Conservation (phyloP, 2,888 invertebrate species). For the Eupithecia insigniata region DNA sequence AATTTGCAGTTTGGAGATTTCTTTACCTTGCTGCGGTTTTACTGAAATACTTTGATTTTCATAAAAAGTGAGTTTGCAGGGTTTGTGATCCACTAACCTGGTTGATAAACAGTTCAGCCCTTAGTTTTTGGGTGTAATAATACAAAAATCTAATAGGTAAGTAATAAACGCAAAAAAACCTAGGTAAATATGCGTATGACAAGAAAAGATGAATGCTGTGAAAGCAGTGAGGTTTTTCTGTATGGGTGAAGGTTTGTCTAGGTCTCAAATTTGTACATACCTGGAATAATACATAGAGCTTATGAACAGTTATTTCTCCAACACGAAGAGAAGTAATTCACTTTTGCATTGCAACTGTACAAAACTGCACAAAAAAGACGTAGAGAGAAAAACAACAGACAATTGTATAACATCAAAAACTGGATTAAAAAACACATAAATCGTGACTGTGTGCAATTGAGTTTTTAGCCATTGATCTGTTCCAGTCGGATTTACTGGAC, state of each 20-base stretch:
- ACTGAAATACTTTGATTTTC: constrained; percentile 7
- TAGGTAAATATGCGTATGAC: background rate
- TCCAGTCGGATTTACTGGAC: constrained; percentile 55
- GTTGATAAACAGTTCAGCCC: background rate
- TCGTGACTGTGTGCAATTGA: constrained; percentile 39
- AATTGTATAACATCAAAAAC: background rate
- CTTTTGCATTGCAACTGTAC: background rate
- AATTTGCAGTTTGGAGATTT: constrained; percentile 31
- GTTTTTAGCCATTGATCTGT: constrained; percentile 44
- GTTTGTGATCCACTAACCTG: constrained; percentile 1
- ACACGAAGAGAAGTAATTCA: background rate
- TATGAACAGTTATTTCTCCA: background rate
- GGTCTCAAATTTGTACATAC: background rate
- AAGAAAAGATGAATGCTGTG: background rate
- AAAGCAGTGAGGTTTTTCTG: background rate
- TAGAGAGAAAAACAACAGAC: background rate
- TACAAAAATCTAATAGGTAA: background rate
- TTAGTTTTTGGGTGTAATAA: background rate
- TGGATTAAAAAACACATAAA: constrained; percentile 19
- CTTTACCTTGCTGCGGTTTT: constrained; percentile 7
- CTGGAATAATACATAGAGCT: background rate
- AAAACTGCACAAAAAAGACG: background rate
- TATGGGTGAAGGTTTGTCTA: background rate
- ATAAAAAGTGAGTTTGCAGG: background rate
- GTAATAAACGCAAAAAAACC: background rate